These are phyloP conservation scores for Coronaproctus castanopsis DNA, from an alignment of 2,888 invertebrate species.

Conservation along the genomic window DNA sequence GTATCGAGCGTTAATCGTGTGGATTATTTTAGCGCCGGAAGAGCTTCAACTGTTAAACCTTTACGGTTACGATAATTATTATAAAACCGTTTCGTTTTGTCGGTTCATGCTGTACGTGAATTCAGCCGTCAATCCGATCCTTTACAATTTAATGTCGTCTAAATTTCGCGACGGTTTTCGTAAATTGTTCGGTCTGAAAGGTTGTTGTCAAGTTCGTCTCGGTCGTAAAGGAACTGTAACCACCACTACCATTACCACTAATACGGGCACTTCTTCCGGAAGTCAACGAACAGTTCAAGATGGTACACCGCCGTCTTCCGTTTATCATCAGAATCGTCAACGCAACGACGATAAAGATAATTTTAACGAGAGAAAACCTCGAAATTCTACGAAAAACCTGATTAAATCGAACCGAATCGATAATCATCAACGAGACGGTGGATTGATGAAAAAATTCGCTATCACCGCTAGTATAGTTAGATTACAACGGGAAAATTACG, in stretches of 20 bases:
- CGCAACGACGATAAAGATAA: background rate
- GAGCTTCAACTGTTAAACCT: conserved; percentile 44
- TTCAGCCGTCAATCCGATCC: conserved; percentile 72
- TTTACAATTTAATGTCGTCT: conserved; percentile 79
- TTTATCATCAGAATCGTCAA: background rate
- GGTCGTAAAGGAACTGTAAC: conserved; percentile 41
- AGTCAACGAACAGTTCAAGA: conserved; percentile 3
- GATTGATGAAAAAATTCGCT: conserved; percentile 18
- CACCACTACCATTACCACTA: conserved; percentile 16
- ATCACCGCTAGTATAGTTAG: conserved; percentile 13
- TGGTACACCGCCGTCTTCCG: conserved; percentile 1
- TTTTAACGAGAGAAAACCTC: no score
- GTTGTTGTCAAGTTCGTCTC: conserved; percentile 29
- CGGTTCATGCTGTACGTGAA: conserved; percentile 73
- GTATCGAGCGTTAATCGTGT: conserved; percentile 67
- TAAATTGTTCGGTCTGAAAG: conserved; percentile 42
- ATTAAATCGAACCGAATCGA: conserved; percentile 15
- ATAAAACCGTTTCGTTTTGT: conserved; percentile 61
- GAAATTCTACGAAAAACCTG: conserved; percentile 17
- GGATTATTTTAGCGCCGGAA: conserved; percentile 53
- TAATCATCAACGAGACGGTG: conserved; percentile 10
- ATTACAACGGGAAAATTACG: conserved; percentile 19
- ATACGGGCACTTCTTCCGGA: conserved; percentile 10
- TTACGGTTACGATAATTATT: conserved; percentile 56
- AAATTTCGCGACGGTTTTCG: conserved; percentile 72